Conservation (phyloP, 2,113 vertebrate genomes). For the Hucho hucho region DNA sequence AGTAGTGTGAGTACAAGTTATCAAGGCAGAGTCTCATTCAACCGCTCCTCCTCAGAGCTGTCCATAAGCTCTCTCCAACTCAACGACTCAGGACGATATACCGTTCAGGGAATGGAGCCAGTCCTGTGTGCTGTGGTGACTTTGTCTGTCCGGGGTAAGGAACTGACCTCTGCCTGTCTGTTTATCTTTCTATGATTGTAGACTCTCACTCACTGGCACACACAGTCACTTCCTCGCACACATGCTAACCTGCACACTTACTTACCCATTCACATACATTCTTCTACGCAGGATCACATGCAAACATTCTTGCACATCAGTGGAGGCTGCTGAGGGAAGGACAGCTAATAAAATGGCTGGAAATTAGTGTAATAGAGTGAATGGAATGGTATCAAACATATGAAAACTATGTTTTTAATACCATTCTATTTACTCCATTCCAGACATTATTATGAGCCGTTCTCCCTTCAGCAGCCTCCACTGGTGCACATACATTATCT, state of each 20-base stretch:
- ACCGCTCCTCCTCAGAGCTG: slow-evolving; percentile 17
- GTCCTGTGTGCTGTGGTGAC: accelerated
- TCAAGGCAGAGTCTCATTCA: background rate
- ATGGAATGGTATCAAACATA: no score
- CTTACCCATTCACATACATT: background rate
- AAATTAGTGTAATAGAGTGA: no score
- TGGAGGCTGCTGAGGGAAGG: no score
- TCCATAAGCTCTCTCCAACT: slow-evolving; percentile 36
- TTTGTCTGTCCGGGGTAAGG: slow-evolving; percentile 67
- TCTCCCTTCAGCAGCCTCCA: no score
- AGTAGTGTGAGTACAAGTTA: accelerated
- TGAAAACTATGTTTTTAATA: no score
- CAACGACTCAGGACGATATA: slow-evolving; percentile 58
- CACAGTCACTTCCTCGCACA: background rate
- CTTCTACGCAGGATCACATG: background rate
- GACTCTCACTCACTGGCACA: background rate
- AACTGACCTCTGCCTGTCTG: background rate
- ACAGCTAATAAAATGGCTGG: no score
- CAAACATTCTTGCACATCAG: no score
- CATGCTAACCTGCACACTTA: background rate
- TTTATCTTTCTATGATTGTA: background rate
- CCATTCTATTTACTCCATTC: no score
- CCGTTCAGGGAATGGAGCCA: accelerated
- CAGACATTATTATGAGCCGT: no score
- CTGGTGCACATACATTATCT: background rate